These are phyloP conservation scores for Forpus xanthops DNA, from an alignment of 2,797 vertebrate genomes.

Conservation along the genomic window DNA sequence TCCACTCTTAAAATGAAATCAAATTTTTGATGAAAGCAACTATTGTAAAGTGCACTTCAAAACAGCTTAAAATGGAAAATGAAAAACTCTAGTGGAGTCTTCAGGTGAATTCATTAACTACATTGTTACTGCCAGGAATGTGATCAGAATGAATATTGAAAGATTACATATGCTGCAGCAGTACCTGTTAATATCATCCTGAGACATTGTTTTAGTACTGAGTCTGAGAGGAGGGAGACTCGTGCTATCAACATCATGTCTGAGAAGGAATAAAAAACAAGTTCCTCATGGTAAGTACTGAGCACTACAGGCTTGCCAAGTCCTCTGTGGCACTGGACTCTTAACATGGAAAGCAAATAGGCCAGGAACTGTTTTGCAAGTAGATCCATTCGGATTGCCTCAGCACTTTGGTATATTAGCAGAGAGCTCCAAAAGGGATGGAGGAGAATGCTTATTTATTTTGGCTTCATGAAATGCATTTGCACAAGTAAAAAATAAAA, in stretches of 20 bases:
- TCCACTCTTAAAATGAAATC: neutral
- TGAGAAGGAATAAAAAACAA: conserved; percentile 28
- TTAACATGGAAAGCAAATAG: conserved; percentile 14
- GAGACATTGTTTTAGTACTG: conserved; percentile 16
- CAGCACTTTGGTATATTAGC: neutral
- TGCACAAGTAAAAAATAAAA: neutral
- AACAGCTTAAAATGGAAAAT: conserved; percentile 20
- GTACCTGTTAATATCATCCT: conserved; percentile 23
- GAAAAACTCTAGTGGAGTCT: conserved; percentile 39
- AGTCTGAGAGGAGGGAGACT: neutral
- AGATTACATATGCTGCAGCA: conserved; percentile 1
- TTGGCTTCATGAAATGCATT: neutral
- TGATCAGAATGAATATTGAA: conserved; percentile 49
- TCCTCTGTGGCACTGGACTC: conserved; percentile 13
- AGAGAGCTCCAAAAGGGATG: neutral
- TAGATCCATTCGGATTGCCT: conserved; percentile 5
- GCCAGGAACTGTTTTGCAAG: conserved; percentile 17
- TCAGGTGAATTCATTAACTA: conserved; percentile 56
- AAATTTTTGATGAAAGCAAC: neutral
- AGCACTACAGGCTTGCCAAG: neutral
- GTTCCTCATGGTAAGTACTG: neutral
- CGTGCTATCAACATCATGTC: neutral
- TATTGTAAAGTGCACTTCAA: neutral
- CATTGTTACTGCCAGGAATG: conserved; percentile 29
- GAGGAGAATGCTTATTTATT: neutral